phyloP scores from a whole-genome alignment of 2,797 vertebrate species.

The Pipistrellus nathusii region DNA sequence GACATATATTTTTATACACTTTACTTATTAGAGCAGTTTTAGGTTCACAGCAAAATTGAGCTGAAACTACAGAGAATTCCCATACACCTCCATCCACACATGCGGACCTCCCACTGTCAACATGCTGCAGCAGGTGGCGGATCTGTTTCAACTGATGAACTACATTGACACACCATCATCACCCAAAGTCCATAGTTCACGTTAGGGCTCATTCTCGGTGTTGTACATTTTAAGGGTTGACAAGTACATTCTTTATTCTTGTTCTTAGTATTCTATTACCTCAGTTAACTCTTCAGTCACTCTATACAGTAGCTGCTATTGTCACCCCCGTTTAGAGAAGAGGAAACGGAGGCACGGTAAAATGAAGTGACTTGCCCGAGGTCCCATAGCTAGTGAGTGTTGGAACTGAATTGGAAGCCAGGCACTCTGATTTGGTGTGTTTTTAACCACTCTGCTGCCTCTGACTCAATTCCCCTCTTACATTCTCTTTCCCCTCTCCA shows the following conservation, averaged over 20 bases:
- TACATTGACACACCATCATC: not conserved
- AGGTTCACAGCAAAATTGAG: not conserved
- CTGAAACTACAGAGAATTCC: not conserved
- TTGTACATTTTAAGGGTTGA: not conserved
- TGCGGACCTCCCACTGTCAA: not conserved
- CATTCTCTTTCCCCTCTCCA: not conserved
- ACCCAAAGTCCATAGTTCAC: not conserved
- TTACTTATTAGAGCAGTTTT: not conserved
- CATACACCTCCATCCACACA: fast-evolving
- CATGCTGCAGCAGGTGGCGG: not conserved
- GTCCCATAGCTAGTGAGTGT: not conserved
- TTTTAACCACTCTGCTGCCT: not conserved
- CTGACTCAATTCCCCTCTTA: not conserved
- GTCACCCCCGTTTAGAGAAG: not conserved
- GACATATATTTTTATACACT: not conserved
- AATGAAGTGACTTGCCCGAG: not conserved
- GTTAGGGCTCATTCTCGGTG: not conserved
- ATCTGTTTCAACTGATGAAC: not conserved
- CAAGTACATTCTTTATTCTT: not conserved
- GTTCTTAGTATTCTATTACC: not conserved
- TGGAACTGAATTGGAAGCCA: not conserved
- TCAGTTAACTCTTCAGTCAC: not conserved
- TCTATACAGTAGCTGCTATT: not conserved
- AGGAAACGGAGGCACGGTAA: not conserved
- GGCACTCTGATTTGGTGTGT: not conserved